Conservation (phyloP, 2,888 invertebrate species). For the Bombylius discolor region DNA sequence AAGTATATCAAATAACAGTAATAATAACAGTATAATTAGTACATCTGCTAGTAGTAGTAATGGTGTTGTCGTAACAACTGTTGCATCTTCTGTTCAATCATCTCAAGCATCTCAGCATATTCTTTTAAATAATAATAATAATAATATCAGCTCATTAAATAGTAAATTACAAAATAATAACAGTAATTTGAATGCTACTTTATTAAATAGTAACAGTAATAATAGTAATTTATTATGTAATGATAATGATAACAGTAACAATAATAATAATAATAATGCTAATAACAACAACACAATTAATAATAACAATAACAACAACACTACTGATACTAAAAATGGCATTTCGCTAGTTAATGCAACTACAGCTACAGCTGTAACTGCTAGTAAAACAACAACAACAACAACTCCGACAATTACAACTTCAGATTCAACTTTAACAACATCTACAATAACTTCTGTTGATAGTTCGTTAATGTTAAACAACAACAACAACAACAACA, state of each 20-base stretch:
- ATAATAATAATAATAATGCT: constrained; percentile 16
- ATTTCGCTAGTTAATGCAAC: constrained; percentile 3
- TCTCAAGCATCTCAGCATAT: constrained; percentile 6
- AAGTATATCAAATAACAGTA: constrained; percentile 6
- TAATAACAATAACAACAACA: neutral
- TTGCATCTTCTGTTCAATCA: constrained; percentile 6
- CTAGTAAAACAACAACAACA: neutral
- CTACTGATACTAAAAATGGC: neutral
- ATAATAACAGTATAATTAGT: constrained; percentile 6
- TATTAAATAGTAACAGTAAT: neutral
- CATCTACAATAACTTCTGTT: too few species aligned
- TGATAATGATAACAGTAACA: constrained; percentile 5
- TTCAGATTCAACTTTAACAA: constrained; percentile 2
- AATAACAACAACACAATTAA: neutral
- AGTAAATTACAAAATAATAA: too few species aligned
- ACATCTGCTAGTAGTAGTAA: constrained; percentile 12
- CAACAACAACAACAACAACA: neutral
- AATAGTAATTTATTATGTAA: neutral
- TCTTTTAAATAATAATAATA: neutral
- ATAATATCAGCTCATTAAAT: neutral
- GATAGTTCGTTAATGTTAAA: too few species aligned
- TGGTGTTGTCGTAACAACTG: constrained; percentile 14
- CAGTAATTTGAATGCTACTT: too few species aligned
- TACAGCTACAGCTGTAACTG: neutral
- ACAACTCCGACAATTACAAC: constrained; percentile 3